A percentile compares a stretch with the other conserved stretches of the same genome.
phyloP scores from a whole-genome alignment of 2,797 vertebrate species.

The Halcyon leucocephala region DNA sequence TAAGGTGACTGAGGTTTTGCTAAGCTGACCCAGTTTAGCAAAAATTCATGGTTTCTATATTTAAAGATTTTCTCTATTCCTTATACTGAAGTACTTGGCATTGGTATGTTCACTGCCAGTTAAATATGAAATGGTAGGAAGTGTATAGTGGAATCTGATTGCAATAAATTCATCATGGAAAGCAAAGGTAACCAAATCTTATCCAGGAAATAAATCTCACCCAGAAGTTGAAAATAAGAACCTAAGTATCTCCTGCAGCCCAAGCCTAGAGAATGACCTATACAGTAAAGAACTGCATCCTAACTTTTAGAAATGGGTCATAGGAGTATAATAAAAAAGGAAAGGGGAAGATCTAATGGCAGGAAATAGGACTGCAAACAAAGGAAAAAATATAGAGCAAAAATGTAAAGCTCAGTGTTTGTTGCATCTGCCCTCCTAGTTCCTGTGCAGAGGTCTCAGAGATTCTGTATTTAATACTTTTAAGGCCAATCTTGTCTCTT shows the following conservation, averaged over 20 bases:
- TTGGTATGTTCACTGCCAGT: neutral
- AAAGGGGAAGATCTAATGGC: neutral
- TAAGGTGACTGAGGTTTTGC: neutral
- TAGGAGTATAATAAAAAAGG: neutral
- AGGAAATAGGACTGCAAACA: constrained; percentile 4
- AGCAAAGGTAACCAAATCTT: neutral
- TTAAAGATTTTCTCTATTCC: neutral
- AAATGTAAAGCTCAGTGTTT: constrained; percentile 8
- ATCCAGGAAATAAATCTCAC: neutral
- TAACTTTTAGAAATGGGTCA: constrained; percentile 8
- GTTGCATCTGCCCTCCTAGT: neutral
- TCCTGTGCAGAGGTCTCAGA: constrained; percentile 33
- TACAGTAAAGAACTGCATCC: neutral
- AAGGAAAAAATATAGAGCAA: neutral
- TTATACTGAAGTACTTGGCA: neutral
- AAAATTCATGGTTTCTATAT: constrained; percentile 1
- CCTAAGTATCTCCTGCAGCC: neutral
- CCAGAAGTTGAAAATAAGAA: neutral
- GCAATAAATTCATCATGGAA: neutral
- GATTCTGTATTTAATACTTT: constrained; percentile 45
- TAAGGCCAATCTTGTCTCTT: constrained; percentile 43
- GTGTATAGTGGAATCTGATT: neutral
- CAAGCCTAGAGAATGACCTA: neutral
- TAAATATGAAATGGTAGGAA: neutral
- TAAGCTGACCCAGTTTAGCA: neutral